Base-by-base conservation (phyloP, 1,140 invertebrate species). In the Ceratosolen solmsi region DNA sequence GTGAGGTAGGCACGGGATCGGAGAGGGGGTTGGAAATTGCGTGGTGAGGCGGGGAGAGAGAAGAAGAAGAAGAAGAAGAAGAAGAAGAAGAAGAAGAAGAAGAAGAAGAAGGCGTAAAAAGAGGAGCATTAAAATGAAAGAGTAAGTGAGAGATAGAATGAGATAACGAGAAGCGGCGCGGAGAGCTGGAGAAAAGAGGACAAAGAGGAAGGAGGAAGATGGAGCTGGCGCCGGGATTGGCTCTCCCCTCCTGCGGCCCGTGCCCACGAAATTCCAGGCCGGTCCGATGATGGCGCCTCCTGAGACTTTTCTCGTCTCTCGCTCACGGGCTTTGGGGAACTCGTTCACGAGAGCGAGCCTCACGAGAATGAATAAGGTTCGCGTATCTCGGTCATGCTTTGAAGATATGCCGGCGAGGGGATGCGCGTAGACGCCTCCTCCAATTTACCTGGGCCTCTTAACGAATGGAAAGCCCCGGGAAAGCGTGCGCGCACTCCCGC, bases 151-250 rank as follows among this genome's bases (percentile, higher is more conserved):
- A 83, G 71, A 82, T 63, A 84, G 84, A 84, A 65, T 70, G 36
- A 74, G 79, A 80, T 80, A 80, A 80, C 79, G 58, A 80, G 84
- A 86, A 78, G 82, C 82, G 51, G 72, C 81, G 68, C 54, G 51
- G 80, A 85, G 78, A 81, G 84, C 77, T 83, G 76, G 38, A 84
- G 79, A 56, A 84, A 79, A 84, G 74, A 82, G 79, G 20, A 22
- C 9, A 75, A 79, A 82, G 71, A 75, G 54, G 54, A 54, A 72
- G 56, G 56, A 84, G 75, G 82, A 83, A 73, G 73, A 71, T 36
- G 13, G 51, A 38, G 38, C 49, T 33, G 77, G 63, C 65, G 77
- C 60, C 77, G 33, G 49, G 65, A 79, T 79, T 79, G 77, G 77
- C 36, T 70, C 5, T 38, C 68, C 38, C 38, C 49, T 38, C 51